A percentile compares a stretch with the other conserved stretches of the same genome.
Conservation (phyloP, 2,888 invertebrate genomes). For the Tetragonula carbonaria region DNA sequence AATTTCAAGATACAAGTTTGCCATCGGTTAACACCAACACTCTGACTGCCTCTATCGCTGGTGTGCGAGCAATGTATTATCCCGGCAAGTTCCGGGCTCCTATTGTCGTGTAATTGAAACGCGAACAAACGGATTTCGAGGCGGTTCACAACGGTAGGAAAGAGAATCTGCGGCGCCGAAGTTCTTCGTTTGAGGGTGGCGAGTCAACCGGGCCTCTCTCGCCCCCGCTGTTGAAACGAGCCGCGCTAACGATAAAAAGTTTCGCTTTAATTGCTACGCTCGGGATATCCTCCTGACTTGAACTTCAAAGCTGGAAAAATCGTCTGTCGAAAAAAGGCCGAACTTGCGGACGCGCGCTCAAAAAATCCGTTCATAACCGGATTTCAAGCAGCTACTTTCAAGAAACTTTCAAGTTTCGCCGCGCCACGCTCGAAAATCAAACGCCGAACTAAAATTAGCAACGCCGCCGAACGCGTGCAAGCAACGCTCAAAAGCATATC, state of each 20-base stretch:
- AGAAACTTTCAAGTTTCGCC: not conserved
- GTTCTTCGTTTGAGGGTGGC: slow-evolving; percentile 45
- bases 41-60: slow-evolving; percentile 28
- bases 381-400: slow-evolving; percentile 27
- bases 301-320: slow-evolving; percentile 67
- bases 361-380: slow-evolving; percentile 38
- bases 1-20: slow-evolving; percentile 55
- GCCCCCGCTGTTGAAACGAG: slow-evolving; percentile 32
- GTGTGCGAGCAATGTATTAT: slow-evolving; percentile 40
- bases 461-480: too few species aligned
- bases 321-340: slow-evolving; percentile 40
- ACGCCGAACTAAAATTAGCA: slow-evolving; percentile 23
- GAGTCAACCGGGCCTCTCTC: slow-evolving; percentile 35
- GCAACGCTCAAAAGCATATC: not conserved
- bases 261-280: slow-evolving; percentile 68
- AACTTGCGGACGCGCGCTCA: slow-evolving; percentile 7
- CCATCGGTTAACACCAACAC: slow-evolving; percentile 37
- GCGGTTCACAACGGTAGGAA: slow-evolving; percentile 60
- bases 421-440: slow-evolving; percentile 23
- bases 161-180: slow-evolving; percentile 60
- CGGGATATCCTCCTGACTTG: slow-evolving; percentile 42
- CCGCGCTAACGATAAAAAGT: slow-evolving; percentile 67
- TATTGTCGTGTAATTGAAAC: slow-evolving; percentile 70
- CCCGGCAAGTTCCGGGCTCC: slow-evolving; percentile 46
- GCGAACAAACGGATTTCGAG: slow-evolving; percentile 68